Evolutionary conservation across 2,113 vertebrate species (phyloP), one percentile per base, ranked within the genome.

Genomic region (Aleadryas rufinucha): DNA sequence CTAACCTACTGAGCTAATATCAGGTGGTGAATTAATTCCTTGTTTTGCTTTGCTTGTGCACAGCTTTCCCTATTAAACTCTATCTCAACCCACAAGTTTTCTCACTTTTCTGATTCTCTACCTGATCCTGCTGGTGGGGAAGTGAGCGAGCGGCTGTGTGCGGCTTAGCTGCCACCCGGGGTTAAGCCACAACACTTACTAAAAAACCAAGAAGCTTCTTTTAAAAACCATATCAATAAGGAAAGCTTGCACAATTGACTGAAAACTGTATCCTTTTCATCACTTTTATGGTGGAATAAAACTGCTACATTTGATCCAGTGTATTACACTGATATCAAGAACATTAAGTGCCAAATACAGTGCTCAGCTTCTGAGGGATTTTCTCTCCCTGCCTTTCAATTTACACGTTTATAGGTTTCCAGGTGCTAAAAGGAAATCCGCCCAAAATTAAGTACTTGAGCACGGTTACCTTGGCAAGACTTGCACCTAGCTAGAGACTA

Each of bases 371-470:
- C 35, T 65, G 61, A 95, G 65, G 60, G 53, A 91, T 77, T 85
- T 93, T 84, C 75, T 82, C 26, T 63, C 17, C 19, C 44, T 79
- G 30, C 27, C n/a, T 85, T 94, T 93, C 16, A 52, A 18, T 5
- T 72, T 63, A 77, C 9, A 47, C 42, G 21, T 83, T 89, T 85
- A 91, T 52, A 85, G 30, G 27, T 80, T 84, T 95, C 54, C 45
- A 83, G 54, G 75, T 33, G 56, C 54, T 59, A 86, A 66, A 84
- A 83, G 84, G 54, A 96, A 96, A 94, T 72, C 54, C 33, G 37
- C 69, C 57, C 59, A 87, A 76, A 82, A 87, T 72, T 57, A 87
- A 76, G 71, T 72, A 53, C 33, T 65, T 77, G 15, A 92, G 68
- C 33, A 68, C 3, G 11, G 54, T 69, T 91, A 65, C 15, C 31